These are phyloP conservation scores for Lordiphosa andalusiaca DNA, from an alignment of 2,888 invertebrate species.

Conservation along the genomic window DNA sequence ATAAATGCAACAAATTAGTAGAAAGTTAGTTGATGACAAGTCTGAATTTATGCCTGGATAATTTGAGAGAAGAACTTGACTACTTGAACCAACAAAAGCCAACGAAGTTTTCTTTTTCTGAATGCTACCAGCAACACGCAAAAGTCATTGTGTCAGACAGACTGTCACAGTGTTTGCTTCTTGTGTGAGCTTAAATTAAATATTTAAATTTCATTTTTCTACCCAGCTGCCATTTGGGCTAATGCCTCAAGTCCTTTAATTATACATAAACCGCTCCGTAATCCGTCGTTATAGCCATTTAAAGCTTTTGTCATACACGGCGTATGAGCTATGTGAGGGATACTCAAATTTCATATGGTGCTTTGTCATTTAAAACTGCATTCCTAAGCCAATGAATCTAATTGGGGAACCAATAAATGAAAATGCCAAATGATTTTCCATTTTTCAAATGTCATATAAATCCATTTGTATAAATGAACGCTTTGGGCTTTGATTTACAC, in stretches of 20 bases:
- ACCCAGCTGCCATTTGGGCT: neutral
- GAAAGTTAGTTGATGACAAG: conserved; percentile 24
- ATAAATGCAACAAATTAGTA: conserved; percentile 22
- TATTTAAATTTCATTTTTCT: conserved; percentile 14
- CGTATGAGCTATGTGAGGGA: too few relatives aligned
- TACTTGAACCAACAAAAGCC: neutral
- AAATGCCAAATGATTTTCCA: too few relatives aligned
- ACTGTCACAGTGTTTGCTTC: conserved; percentile 27
- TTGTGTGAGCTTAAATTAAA: conserved; percentile 34
- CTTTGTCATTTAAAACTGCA: too few relatives aligned
- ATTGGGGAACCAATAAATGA: too few relatives aligned
- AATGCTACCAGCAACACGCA: neutral
- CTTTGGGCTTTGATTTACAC: too few relatives aligned
- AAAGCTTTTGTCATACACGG: neutral
- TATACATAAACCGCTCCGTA: conserved; percentile 1
- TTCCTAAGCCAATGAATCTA: too few relatives aligned
- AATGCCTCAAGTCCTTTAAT: conserved; percentile 10
- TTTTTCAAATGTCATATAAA: too few relatives aligned
- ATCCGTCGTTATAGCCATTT: conserved; percentile 7
- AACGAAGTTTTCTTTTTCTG: neutral
- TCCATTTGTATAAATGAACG: too few relatives aligned
- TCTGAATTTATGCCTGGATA: conserved; percentile 31
- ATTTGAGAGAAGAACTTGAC: conserved; percentile 19
- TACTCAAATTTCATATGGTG: too few relatives aligned
- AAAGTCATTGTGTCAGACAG: conserved; percentile 19